Base-by-base conservation (phyloP, 2,113 vertebrate species). In the Oxyura jamaicensis region DNA sequence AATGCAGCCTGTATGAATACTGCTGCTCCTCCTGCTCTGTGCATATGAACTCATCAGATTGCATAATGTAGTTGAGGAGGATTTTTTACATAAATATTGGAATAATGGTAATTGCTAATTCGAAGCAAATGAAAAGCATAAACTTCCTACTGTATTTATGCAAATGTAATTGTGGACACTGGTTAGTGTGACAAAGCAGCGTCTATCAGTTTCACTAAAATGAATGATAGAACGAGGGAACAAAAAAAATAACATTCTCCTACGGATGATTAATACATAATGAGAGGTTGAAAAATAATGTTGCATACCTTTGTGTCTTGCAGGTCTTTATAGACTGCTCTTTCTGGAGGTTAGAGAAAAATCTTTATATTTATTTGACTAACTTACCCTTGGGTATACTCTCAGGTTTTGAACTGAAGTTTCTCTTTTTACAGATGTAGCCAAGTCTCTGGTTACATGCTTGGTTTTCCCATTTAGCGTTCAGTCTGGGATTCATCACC, bases 381-480 rank as follows among this genome's bases (percentile, higher is more conserved):
- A 68, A 44, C 98, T 56, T 96, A 98, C 98, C 98, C 75, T 93
- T 91, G 39, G 96, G 92, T 73, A 91, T 71, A 33, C 93, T 21
- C 11, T 95, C 96, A 75, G 91, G 28, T 67, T 95, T 88, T 77
- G 94, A 81, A 44, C 96, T 98, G 17, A 97, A 96, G 73, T 98
- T 99, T 80, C 96, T 98, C 89, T 98, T 99, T 77, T 99, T 97
- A 89, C 99, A 99, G 91, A 99, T 98, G 81, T 99, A 99, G 71
- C 99, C 98, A 9, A 99, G 96, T 91, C 98, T 99, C 94, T 98
- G 98, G 67, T 93, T 95, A 92, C 99, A 99, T 17, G 95, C 83
- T 31, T 84, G 85, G 91, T 98, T 99, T 87, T 99, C 99, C 99
- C 99, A 99, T 84, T 99, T 99, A 15, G 98, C 98, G 72, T 98